These are phyloP conservation scores for Anarsia innoxiella DNA, from an alignment of 2,888 invertebrate genomes.

Conservation along the genomic window DNA sequence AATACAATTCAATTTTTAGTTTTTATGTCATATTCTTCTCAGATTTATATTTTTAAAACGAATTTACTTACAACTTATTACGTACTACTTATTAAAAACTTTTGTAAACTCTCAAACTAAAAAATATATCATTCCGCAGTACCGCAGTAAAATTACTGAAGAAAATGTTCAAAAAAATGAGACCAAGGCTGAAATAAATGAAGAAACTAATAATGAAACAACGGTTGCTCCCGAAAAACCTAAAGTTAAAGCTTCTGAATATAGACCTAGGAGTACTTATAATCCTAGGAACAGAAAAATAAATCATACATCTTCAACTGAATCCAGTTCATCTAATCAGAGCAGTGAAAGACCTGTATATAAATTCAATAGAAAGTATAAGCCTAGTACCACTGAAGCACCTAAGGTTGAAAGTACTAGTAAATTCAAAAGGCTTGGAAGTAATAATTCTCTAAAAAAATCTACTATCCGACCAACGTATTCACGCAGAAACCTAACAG, in stretches of 20 bases:
- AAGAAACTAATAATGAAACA: constrained; percentile 23
- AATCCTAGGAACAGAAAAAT: constrained; percentile 43
- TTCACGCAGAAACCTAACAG: constrained; percentile 40
- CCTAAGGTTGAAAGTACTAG: constrained; percentile 29
- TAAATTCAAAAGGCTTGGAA: constrained; percentile 35
- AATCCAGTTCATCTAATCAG: constrained; percentile 16
- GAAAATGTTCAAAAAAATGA: constrained; percentile 31
- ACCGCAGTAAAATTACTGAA: constrained; percentile 31
- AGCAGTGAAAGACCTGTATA: constrained; percentile 37
- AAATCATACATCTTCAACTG: constrained; percentile 29
- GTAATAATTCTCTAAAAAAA: constrained; percentile 37
- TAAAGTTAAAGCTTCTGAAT: constrained; percentile 35
- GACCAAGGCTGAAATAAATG: constrained; percentile 15
- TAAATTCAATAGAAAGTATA: constrained; percentile 58
- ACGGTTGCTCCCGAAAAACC: constrained; percentile 26
- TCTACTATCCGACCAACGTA: constrained; percentile 39
- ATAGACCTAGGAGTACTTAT: constrained; percentile 43
- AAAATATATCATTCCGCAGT: constrained; percentile 39
- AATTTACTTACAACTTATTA: background rate
- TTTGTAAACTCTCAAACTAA: background rate
- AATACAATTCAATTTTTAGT: too few species aligned
- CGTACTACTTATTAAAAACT: background rate
- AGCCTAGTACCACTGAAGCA: constrained; percentile 39
- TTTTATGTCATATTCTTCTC: too few species aligned
- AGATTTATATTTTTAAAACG: too few species aligned